Base-by-base conservation (phyloP, 2,888 invertebrate species). In the Tetrapedia diversipes region DNA sequence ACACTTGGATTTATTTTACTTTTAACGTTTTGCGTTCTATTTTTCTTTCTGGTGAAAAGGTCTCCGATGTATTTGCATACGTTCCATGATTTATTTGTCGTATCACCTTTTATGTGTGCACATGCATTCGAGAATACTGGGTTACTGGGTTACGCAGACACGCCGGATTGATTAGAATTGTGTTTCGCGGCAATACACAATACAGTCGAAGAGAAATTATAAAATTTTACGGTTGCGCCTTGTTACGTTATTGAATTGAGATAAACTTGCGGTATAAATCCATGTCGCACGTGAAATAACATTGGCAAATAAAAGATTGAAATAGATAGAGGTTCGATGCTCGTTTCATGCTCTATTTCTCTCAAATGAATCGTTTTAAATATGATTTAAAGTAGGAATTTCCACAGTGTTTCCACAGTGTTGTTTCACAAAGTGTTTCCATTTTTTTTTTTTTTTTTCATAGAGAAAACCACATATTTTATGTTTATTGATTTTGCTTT, bases 131-230 rank as follows among this genome's bases (percentile, higher is more conserved):
- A 49, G 39, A 51, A 63, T 63, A 51, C 51, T 63, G 19, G 63
- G 63, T 63, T 51, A 63, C 51, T 39, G 14, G 63, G 63, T 63
- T 63, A 37, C 51, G 63, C 63, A 51, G 51, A 49, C 39, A 39
- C 37, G 49, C 27, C 39, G 51, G 51, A 63, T 39, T 61, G 64
- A 64, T 64, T 64, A 53, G 41, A 64, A 59, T 67, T 24, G 66
- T 49, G 37, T 67, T 57, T 57, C 63, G n/a, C n/a, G 6, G 51
- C 19, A 51, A 41, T 64, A 14, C 14, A 34, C 14, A 16, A 6
- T 24, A 63, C n/a, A 27, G n/a, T 8, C 7, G 19, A 24, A 27
- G 37, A 63, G 51, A 51, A 51, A 29, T 51, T 63, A 39, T 10
- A 4, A n/a, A 45, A 34, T 45, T 51, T 51, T 37, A 27, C 24